phyloP scores from a whole-genome alignment of 2,888 invertebrate genomes.

The Ellobium chinense region DNA sequence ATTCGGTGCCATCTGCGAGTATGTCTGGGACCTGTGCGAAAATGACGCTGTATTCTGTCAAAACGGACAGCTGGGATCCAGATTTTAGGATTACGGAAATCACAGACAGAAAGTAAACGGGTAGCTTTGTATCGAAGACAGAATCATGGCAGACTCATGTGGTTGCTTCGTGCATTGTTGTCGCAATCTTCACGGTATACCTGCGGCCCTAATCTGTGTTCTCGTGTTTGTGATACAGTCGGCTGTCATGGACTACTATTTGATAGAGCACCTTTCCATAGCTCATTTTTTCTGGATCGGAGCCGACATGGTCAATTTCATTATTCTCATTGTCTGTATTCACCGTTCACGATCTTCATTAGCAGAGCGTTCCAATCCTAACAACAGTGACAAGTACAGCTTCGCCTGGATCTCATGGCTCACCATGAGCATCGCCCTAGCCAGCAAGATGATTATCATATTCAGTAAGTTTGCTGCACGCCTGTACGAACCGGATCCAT shows the following conservation, averaged over 20 bases:
- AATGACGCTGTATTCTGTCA: too few species aligned
- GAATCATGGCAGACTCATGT: constrained; percentile 21
- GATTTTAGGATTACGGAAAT: too few species aligned
- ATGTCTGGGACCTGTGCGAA: too few species aligned
- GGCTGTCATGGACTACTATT: constrained; percentile 33
- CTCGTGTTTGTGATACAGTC: constrained; percentile 18
- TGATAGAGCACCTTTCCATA: not conserved
- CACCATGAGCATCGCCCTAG: constrained; percentile 80
- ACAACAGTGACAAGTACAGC: not conserved
- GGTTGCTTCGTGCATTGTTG: constrained; percentile 27
- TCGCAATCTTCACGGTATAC: not conserved
- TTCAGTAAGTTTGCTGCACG: constrained; percentile 76
- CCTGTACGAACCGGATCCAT: constrained; percentile 71
- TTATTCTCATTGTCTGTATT: constrained; percentile 6
- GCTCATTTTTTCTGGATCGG: constrained; percentile 7
- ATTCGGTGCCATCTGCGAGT: too few species aligned
- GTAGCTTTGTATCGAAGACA: too few species aligned
- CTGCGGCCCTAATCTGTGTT: constrained; percentile 32
- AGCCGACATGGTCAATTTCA: constrained; percentile 4
- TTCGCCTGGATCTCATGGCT: constrained; percentile 79
- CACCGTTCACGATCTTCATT: not conserved
- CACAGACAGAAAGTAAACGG: too few species aligned
- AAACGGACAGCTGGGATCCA: too few species aligned
- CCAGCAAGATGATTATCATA: constrained; percentile 80
- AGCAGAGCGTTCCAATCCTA: too few species aligned